These are phyloP conservation scores for Ligdia adustata DNA, from an alignment of 2,888 invertebrate genomes.

Conservation along the genomic window DNA sequence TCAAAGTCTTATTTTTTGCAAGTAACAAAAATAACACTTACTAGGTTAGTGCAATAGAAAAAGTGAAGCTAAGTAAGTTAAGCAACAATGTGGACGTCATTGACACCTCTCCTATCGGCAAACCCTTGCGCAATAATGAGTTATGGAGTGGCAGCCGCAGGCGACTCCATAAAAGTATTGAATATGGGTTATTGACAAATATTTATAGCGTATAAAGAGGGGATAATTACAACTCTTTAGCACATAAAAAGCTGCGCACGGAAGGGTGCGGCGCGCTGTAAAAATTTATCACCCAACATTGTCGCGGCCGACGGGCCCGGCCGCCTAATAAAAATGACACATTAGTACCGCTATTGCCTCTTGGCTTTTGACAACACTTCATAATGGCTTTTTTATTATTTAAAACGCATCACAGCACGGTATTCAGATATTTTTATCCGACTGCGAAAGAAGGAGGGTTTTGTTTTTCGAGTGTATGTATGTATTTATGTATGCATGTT, in stretches of 20 bases:
- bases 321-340: slow-evolving; percentile 55
- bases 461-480: too few relatives aligned
- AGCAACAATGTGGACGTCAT: slow-evolving; percentile 59
- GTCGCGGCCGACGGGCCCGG: slow-evolving; percentile 59
- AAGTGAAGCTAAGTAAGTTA: slow-evolving; percentile 23
- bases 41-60: too few relatives aligned
- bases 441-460: too few relatives aligned
- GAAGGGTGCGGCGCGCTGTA: slow-evolving; percentile 75
- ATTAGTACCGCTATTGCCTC: slow-evolving; percentile 38
- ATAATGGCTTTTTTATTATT: slow-evolving; percentile 25
- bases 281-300: slow-evolving; percentile 75
- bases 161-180: slow-evolving; percentile 79
- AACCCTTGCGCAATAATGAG: slow-evolving; percentile 75
- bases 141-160: slow-evolving; percentile 75
- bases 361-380: slow-evolving; percentile 28
- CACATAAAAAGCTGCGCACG: slow-evolving; percentile 72
- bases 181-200: slow-evolving; percentile 82
- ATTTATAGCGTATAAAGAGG: slow-evolving; percentile 82
- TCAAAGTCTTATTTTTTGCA: too few relatives aligned
- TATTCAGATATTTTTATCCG: too few relatives aligned
- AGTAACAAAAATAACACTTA: too few relatives aligned
- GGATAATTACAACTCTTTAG: slow-evolving; percentile 84
- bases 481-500: too few relatives aligned
- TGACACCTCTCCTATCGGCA: slow-evolving; percentile 57
- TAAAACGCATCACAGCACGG: too few relatives aligned